Conservation (phyloP, 2,113 vertebrate species). For the Gnathonemus echidnorhynchus region DNA sequence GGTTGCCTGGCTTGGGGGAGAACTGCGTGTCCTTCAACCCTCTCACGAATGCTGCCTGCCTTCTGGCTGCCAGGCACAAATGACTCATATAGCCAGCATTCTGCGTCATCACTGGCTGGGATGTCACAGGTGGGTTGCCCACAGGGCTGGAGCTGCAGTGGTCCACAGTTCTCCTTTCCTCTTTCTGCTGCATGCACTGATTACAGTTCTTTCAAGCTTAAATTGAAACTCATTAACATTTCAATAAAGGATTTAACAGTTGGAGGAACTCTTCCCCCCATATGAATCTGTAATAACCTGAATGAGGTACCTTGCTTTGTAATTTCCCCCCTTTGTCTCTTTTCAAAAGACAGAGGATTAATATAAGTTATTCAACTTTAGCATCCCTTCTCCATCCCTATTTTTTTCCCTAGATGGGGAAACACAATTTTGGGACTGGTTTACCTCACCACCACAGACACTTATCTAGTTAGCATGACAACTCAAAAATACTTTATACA, state of each 20-base stretch:
- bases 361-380: background rate
- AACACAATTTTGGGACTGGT: background rate
- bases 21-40: constrained; percentile 72
- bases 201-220: background rate
- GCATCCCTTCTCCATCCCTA: background rate
- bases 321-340: background rate
- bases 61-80: constrained; percentile 49
- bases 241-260: background rate
- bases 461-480: background rate
- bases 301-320: background rate
- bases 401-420: background rate
- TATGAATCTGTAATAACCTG: background rate
- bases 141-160: background rate
- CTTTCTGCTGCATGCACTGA: background rate
- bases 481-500: background rate
- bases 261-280: background rate
- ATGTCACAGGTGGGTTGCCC: constrained; percentile 68
- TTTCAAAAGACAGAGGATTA: background rate
- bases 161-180: background rate
- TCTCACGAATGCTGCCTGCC: constrained; percentile 69
- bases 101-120: constrained; percentile 80
- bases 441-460: background rate
- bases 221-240: background rate
- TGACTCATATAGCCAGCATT: constrained; percentile 49
- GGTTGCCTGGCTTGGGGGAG: constrained; percentile 64